Conservation (phyloP, 2,113 vertebrate species). For the Triplophysa siluroides region DNA sequence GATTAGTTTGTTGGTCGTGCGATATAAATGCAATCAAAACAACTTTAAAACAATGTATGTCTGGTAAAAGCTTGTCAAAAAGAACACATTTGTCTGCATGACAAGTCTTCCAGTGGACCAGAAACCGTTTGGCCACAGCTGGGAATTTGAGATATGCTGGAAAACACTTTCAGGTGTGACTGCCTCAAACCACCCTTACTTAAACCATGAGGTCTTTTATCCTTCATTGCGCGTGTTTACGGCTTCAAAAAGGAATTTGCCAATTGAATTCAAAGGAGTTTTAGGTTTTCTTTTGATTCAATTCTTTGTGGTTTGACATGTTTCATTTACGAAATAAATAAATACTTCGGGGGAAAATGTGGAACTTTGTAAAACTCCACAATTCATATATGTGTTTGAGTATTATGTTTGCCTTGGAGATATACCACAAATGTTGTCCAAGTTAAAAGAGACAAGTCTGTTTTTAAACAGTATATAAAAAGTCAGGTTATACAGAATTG, state of each 20-base stretch:
- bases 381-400: too few species aligned
- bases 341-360: too few species aligned
- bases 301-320: constrained; percentile 13
- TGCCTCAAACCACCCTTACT: constrained; percentile 48
- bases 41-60: background rate
- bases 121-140: constrained; percentile 41
- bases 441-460: constrained; percentile 28
- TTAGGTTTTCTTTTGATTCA: constrained; percentile 1
- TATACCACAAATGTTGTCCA: background rate
- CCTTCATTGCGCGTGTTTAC: constrained; percentile 36
- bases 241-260: constrained; percentile 11
- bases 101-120: constrained; percentile 39
- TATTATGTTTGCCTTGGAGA: background rate
- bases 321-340: background rate
- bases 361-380: too few species aligned
- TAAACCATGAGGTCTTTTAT: constrained; percentile 56
- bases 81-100: constrained; percentile 12
- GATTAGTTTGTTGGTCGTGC: background rate
- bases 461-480: constrained; percentile 26
- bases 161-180: constrained; percentile 50
- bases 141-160: constrained; percentile 46
- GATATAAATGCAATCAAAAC: background rate
- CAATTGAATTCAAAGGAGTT: background rate
- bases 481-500: too few species aligned
- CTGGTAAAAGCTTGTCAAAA: background rate